Conservation (phyloP, 2,797 vertebrate genomes). For the Crocodylus rhombifer region DNA sequence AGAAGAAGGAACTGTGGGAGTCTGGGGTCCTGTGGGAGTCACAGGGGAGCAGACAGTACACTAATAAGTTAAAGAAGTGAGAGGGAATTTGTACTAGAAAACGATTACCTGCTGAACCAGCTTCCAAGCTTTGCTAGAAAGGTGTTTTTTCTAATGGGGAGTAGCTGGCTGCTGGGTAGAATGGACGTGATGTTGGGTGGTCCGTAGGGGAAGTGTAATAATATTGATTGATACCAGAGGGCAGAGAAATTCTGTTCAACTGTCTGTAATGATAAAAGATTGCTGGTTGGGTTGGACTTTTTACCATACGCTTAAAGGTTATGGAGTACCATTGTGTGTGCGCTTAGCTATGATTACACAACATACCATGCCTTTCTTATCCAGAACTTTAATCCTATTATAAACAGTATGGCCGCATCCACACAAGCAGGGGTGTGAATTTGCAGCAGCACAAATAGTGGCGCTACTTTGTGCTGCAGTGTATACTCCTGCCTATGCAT, state of each 20-base stretch:
- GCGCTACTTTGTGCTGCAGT: too few relatives aligned
- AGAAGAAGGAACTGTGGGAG: background rate
- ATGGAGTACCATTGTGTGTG: background rate
- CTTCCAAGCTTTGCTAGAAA: background rate
- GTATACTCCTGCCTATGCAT: too few relatives aligned
- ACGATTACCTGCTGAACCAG: too few relatives aligned
- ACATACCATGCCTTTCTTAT: background rate
- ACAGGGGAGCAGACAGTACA: background rate
- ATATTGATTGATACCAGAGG: background rate
- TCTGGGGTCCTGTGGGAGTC: background rate
- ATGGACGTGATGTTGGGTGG: too few relatives aligned
- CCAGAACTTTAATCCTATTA: background rate
- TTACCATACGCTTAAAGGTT: background rate
- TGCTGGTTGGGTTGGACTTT: background rate
- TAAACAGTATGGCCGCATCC: background rate
- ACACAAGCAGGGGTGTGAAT: too few relatives aligned
- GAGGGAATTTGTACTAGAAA: background rate
- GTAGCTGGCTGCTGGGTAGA: background rate
- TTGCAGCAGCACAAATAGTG: too few relatives aligned
- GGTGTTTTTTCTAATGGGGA: background rate
- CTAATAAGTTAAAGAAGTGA: background rate
- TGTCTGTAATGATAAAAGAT: background rate
- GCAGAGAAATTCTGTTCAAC: background rate
- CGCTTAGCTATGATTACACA: background rate
- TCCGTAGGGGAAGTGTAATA: background rate